phyloP scores from a whole-genome alignment of 2,113 vertebrate genomes.

The Ahaetulla prasina region DNA sequence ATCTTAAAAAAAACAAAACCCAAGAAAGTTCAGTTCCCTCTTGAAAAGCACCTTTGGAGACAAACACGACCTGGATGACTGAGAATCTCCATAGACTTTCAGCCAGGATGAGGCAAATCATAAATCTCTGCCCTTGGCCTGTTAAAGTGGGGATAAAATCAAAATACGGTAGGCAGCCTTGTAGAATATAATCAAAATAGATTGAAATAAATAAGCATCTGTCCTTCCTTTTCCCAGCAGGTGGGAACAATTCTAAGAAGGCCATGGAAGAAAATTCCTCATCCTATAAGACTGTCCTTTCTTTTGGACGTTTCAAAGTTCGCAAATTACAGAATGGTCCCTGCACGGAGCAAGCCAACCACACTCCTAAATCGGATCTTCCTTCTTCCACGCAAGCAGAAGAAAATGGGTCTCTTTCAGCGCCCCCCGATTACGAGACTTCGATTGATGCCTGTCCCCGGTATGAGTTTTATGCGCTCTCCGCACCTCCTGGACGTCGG shows the following conservation, averaged over 20 bases:
- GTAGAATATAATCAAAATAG: neutral
- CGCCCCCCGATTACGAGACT: slow-evolving; percentile 57
- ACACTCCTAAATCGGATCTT: neutral
- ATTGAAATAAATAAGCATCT: neutral
- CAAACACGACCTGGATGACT: too few species aligned
- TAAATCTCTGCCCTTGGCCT: neutral
- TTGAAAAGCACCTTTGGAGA: too few species aligned
- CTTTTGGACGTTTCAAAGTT: slow-evolving; percentile 16
- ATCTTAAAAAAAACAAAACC: too few species aligned
- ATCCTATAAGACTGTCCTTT: slow-evolving; percentile 9
- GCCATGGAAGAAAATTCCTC: neutral
- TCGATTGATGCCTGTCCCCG: slow-evolving; percentile 55
- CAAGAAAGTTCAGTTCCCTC: too few species aligned
- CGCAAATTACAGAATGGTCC: neutral
- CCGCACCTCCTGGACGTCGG: slow-evolving; percentile 15
- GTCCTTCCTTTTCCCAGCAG: neutral
- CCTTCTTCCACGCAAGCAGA: neutral
- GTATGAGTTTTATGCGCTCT: slow-evolving; percentile 61
- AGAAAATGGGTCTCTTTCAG: neutral
- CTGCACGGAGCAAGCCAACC: neutral
- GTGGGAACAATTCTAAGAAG: neutral
- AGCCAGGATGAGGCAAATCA: neutral
- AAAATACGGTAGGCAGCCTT: neutral
- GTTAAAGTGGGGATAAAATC: neutral
- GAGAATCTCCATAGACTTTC: too few species aligned